Conservation (phyloP, 2,888 invertebrate genomes). For the Xestia ashworthii region DNA sequence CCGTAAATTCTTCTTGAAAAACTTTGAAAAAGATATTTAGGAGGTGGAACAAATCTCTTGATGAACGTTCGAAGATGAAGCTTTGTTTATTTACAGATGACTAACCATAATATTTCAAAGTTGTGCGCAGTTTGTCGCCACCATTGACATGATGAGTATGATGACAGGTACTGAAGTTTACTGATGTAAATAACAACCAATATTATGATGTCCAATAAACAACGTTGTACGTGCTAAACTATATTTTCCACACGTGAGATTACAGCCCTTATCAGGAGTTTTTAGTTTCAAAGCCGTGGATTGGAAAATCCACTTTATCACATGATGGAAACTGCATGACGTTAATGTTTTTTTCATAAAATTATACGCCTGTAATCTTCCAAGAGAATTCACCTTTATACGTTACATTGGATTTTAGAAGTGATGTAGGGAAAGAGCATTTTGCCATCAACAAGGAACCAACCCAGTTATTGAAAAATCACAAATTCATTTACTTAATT, state of each 20-base stretch:
- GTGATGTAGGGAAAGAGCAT: neutral
- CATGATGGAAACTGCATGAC: conserved; percentile 25
- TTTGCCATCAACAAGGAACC: neutral
- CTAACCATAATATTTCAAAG: conserved; percentile 23
- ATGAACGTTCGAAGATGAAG: neutral
- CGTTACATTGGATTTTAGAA: neutral
- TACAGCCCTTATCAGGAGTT: conserved; percentile 26
- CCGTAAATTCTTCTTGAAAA: neutral
- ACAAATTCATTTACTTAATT: neutral
- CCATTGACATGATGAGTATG: conserved; percentile 23
- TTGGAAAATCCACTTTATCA: neutral
- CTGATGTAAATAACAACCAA: conserved; percentile 12
- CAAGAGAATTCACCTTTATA: neutral
- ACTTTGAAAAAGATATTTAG: neutral
- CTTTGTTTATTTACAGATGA: conserved; percentile 25
- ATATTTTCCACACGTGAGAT: conserved; percentile 13
- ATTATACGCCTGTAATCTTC: neutral
- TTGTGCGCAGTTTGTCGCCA: conserved; percentile 42
- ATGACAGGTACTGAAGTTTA: neutral
- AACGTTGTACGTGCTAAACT: conserved; percentile 25
- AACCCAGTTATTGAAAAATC: neutral
- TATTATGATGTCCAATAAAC: conserved; percentile 29
- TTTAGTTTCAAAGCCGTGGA: neutral
- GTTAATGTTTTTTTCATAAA: neutral
- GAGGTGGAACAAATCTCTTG: conserved; percentile 13